Conservation (phyloP, 1,140 invertebrate species). For the Panulirus ornatus region DNA sequence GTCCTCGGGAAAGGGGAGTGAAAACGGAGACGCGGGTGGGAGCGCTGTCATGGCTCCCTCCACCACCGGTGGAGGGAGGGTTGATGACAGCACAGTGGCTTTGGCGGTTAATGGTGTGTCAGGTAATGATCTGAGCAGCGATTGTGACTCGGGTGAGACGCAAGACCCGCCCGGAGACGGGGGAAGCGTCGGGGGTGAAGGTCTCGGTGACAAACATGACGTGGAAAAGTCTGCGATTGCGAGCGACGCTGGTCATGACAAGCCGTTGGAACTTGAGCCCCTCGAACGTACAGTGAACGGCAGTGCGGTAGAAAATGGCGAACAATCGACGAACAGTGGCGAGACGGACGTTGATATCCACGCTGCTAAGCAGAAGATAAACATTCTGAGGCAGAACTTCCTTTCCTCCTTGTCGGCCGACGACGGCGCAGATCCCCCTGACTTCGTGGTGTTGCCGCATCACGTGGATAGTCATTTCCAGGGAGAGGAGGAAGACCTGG, state of each 20-base stretch:
- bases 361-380: slow-evolving; percentile 42
- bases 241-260: too few relatives aligned
- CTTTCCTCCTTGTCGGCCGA: slow-evolving; percentile 33
- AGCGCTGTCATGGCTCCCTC: background rate
- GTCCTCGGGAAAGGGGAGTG: background rate
- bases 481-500: background rate
- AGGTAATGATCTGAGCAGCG: background rate
- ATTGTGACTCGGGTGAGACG: background rate
- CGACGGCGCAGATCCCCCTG: slow-evolving; percentile 15
- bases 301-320: background rate
- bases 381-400: slow-evolving; percentile 40
- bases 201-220: background rate
- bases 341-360: slow-evolving; percentile 5
- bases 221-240: background rate
- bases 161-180: background rate
- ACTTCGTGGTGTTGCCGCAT: slow-evolving; percentile 12
- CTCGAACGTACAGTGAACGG: background rate
- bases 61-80: background rate
- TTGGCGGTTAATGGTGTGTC: background rate
- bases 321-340: background rate
- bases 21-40: slow-evolving; percentile 15
- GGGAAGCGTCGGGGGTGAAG: slow-evolving; percentile 15
- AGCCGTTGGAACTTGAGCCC: too few relatives aligned
- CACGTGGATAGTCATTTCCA: slow-evolving; percentile 3
- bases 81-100: background rate